phyloP scores from a whole-genome alignment of 2,113 vertebrate species.

The Oplegnathus fasciatus region DNA sequence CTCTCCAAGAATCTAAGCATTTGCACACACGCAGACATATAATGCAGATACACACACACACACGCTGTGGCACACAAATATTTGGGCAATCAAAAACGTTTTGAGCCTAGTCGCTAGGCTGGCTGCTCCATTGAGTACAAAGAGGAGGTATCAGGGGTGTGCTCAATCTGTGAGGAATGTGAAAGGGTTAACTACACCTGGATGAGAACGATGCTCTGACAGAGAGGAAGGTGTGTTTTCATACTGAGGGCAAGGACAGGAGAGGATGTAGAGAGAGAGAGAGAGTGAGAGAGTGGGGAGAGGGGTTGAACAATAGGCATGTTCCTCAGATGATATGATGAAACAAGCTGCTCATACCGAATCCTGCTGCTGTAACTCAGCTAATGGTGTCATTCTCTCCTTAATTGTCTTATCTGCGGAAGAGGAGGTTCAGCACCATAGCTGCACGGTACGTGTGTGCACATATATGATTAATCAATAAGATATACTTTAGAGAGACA shows the following conservation, averaged over 20 bases:
- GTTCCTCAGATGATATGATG: constrained; percentile 47
- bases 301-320: constrained; percentile 43
- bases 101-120: constrained; percentile 63
- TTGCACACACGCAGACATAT: constrained; percentile 38
- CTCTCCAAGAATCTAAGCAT: constrained; percentile 77
- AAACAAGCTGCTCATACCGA: constrained; percentile 44
- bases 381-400: constrained; percentile 50
- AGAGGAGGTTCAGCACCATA: not conserved
- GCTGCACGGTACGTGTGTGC: not conserved
- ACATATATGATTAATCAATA: constrained; percentile 19
- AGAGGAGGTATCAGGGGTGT: constrained; percentile 42
- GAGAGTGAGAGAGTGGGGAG: not conserved
- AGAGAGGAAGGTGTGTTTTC: constrained; percentile 55
- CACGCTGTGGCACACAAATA: constrained; percentile 65
- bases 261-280: constrained; percentile 8
- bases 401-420: constrained; percentile 30
- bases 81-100: constrained; percentile 78
- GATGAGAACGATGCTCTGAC: constrained; percentile 64
- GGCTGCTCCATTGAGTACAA: constrained; percentile 62
- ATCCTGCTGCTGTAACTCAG: constrained; percentile 28
- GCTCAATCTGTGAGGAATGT: constrained; percentile 42
- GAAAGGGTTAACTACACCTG: constrained; percentile 79
- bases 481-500: not conserved
- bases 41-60: not conserved
- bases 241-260: constrained; percentile 34